A percentile compares a stretch with the other conserved stretches of the same genome.
Conservation (phyloP, 2,113 vertebrate species). For the Phrynosoma platyrhinos region DNA sequence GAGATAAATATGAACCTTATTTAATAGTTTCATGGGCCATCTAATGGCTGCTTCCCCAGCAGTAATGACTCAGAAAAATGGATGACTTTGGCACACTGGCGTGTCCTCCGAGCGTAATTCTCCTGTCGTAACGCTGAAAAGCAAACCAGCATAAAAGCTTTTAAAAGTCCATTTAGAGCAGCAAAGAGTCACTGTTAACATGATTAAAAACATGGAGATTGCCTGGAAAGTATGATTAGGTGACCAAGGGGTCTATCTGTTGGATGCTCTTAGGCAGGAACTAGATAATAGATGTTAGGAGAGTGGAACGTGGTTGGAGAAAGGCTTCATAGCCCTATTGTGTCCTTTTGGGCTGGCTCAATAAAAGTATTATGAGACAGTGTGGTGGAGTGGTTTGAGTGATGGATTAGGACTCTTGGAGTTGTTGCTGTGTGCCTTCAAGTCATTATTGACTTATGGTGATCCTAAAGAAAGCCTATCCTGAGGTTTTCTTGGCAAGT, state of each 20-base stretch:
- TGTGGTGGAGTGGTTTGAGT: too few species aligned
- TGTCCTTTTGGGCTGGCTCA: not conserved
- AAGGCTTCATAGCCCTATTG: too few species aligned
- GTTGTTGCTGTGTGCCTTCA: too few species aligned
- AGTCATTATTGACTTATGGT: too few species aligned
- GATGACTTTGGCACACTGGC: not conserved
- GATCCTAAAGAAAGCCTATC: too few species aligned
- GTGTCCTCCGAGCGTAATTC: not conserved
- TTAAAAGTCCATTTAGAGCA: slow-evolving; percentile 33
- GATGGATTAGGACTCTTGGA: too few species aligned
- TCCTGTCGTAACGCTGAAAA: slow-evolving; percentile 10
- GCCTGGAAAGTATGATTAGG: slow-evolving; percentile 19
- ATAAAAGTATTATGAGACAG: too few species aligned
- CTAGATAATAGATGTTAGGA: not conserved
- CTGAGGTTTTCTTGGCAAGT: too few species aligned
- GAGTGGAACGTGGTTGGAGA: not conserved
- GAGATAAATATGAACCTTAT: not conserved
- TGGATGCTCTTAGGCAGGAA: not conserved
- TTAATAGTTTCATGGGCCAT: slow-evolving; percentile 19
- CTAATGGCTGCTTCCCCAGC: not conserved
- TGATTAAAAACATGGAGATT: slow-evolving; percentile 14
- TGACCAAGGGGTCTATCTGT: not conserved
- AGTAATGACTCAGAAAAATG: slow-evolving; percentile 19
- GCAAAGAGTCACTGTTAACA: not conserved
- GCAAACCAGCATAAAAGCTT: slow-evolving; percentile 25